These are phyloP conservation scores for Trichogramma dendrolimi DNA, from an alignment of 2,888 invertebrate species.

Conservation along the genomic window DNA sequence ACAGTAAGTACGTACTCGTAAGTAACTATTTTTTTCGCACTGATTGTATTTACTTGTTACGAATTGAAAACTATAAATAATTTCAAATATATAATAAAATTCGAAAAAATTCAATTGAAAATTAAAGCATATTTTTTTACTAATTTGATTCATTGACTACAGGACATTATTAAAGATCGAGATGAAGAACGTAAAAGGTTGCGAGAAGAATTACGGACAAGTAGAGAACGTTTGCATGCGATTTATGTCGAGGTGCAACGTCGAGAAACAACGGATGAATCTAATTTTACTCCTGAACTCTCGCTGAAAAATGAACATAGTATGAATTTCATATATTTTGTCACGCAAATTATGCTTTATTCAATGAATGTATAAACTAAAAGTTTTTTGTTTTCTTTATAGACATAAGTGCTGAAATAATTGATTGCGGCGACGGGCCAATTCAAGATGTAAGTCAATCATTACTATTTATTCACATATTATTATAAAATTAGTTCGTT, in stretches of 20 bases:
- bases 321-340: conserved; percentile 9
- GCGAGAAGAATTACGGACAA: conserved; percentile 67
- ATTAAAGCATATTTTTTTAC: background rate
- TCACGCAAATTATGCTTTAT: too few relatives aligned
- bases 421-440: conserved; percentile 27
- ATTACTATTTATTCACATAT: conserved; percentile 3
- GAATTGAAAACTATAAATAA: too few relatives aligned
- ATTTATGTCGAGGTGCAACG: conserved; percentile 50
- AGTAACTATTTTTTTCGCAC: conserved; percentile 35
- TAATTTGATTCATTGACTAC: conserved; percentile 24
- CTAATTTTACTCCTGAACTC: background rate
- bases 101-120: too few relatives aligned
- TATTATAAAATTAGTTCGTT: background rate
- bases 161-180: conserved; percentile 71
- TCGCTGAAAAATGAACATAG: conserved; percentile 20
- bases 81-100: too few relatives aligned
- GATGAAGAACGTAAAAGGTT: conserved; percentile 73
- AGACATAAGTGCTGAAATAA: background rate
- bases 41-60: too few relatives aligned
- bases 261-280: conserved; percentile 33
- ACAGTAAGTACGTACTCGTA: too few relatives aligned
- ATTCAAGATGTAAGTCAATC: conserved; percentile 38
- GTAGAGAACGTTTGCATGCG: conserved; percentile 68
- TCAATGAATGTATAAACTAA: too few relatives aligned
- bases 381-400: too few relatives aligned